These are phyloP conservation scores for Incurvaria masculella DNA, from an alignment of 2,888 invertebrate genomes.

Conservation along the genomic window DNA sequence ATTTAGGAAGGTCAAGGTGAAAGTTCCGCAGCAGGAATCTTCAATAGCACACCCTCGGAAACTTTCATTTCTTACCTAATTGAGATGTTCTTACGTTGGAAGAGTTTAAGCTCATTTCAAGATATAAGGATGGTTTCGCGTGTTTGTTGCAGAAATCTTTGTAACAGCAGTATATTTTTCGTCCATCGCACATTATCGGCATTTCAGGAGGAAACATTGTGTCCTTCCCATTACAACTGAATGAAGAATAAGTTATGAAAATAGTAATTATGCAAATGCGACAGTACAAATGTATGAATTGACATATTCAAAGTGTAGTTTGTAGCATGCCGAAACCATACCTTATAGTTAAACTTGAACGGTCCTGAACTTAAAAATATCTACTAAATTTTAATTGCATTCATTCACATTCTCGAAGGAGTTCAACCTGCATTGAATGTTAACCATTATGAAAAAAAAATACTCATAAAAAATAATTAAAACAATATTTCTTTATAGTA, in stretches of 20 bases:
- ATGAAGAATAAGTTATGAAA: background rate
- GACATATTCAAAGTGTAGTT: no score
- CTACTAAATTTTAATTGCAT: no score
- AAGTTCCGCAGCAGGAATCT: no score
- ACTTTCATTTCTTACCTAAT: background rate
- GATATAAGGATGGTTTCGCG: background rate
- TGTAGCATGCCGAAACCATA: no score
- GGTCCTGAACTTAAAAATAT: no score
- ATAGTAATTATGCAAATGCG: background rate
- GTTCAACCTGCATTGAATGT: no score
- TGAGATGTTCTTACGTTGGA: background rate
- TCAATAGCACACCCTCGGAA: no score
- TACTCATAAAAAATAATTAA: no score
- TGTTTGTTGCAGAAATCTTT: slow-evolving; percentile 39
- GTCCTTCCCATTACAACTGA: slow-evolving; percentile 35
- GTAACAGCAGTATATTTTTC: slow-evolving; percentile 44
- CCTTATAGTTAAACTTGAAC: no score
- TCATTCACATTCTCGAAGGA: no score
- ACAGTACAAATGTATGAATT: background rate
- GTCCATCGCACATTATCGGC: slow-evolving; percentile 39
- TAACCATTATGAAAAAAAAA: no score
- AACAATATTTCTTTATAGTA: no score
- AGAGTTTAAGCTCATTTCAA: background rate
- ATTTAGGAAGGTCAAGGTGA: background rate
- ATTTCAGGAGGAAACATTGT: slow-evolving; percentile 55